Conservation (phyloP, 2,113 vertebrate species). For the Hyperopisus bebe region DNA sequence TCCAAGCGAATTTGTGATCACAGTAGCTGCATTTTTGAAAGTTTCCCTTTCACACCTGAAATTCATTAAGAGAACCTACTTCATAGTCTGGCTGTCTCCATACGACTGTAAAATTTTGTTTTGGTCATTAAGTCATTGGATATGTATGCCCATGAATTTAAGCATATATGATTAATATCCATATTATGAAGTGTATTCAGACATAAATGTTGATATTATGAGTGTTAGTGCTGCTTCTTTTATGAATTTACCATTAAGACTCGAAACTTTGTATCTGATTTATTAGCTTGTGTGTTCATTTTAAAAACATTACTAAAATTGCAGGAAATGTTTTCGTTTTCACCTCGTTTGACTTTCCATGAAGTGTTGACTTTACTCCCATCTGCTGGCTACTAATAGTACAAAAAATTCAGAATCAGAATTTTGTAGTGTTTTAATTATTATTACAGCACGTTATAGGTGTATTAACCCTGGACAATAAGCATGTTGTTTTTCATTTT, state of each 20-base stretch:
- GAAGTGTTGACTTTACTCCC: not conserved
- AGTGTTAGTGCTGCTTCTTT: not conserved
- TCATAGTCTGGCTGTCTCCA: not conserved
- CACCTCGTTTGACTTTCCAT: not conserved
- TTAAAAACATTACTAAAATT: not conserved
- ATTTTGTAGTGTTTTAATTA: not conserved
- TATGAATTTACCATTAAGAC: not conserved
- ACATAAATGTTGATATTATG: not conserved
- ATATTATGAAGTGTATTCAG: not conserved
- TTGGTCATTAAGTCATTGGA: not conserved
- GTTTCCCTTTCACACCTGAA: not conserved
- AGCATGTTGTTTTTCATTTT: not conserved
- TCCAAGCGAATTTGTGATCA: not conserved
- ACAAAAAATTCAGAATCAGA: not conserved
- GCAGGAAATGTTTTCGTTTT: not conserved
- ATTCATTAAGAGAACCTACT: not conserved
- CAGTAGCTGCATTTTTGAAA: not conserved
- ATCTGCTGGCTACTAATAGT: not conserved
- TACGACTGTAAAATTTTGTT: not conserved
- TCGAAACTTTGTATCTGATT: not conserved
- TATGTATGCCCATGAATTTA: not conserved
- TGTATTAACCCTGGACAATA: not conserved
- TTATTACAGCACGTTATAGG: not conserved
- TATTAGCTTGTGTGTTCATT: not conserved
- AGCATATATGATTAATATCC: not conserved